These are phyloP conservation scores for Luehdorfia chinensis DNA, from an alignment of 1,140 invertebrate genomes.

Conservation along the genomic window DNA sequence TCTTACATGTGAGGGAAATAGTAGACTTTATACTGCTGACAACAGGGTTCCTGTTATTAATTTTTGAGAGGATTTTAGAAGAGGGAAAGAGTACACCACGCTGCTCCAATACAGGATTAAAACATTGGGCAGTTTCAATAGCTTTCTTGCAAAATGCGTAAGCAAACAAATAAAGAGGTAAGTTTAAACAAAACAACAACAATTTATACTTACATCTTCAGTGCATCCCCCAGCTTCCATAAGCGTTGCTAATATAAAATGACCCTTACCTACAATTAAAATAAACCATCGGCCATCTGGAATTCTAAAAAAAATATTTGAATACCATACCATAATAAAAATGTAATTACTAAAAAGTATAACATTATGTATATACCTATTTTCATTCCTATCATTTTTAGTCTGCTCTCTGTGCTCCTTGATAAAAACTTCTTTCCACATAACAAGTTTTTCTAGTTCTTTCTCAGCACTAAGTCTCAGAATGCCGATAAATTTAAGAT, in stretches of 20 bases:
- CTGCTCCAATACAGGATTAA: too few species aligned
- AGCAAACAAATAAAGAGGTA: too few species aligned
- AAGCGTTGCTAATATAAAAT: constrained; percentile 83
- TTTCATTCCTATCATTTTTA: constrained; percentile 49
- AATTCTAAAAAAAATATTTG: constrained; percentile 48
- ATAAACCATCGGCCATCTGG: constrained; percentile 83
- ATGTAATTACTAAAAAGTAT: not conserved
- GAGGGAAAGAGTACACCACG: too few species aligned
- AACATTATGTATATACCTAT: constrained; percentile 38
- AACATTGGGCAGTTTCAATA: too few species aligned
- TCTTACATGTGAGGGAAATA: too few species aligned
- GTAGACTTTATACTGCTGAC: too few species aligned
- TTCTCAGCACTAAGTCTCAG: constrained; percentile 81
- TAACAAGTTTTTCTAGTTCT: constrained; percentile 82
- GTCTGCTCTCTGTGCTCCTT: constrained; percentile 59
- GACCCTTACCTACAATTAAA: constrained; percentile 84
- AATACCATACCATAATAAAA: constrained; percentile 12
- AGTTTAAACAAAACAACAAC: too few species aligned
- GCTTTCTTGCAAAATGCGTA: too few species aligned
- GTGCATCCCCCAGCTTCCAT: constrained; percentile 82
- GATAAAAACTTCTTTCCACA: constrained; percentile 86
- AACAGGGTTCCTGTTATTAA: too few species aligned
- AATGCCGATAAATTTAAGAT: constrained; percentile 82
- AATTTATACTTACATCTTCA: constrained; percentile 66
- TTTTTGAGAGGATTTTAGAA: too few species aligned